A percentile compares a stretch with the other conserved stretches of the same genome.
Evolutionary conservation across 1,140 invertebrate species (phyloP).

Genomic region (Acromyrmex charruanus): DNA sequence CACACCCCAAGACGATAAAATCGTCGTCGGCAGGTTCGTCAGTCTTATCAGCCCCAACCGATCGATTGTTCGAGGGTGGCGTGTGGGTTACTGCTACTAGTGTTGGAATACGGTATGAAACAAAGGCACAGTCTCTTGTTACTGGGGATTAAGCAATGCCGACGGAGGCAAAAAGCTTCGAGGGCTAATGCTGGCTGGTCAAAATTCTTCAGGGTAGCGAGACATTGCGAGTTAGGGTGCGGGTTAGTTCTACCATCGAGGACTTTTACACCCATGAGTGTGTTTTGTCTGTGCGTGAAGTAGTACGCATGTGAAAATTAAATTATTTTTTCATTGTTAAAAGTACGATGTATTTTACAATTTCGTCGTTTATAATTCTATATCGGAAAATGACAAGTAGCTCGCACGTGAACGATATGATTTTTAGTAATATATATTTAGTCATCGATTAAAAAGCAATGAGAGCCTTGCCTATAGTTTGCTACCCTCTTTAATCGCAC

Average conservation of each 20-base stretch:
- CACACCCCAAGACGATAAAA: slow-evolving; percentile 66
- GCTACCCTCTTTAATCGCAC: slow-evolving; percentile 16
- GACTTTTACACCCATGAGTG: neutral
- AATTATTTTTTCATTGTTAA: slow-evolving; percentile 14
- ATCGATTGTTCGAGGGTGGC: slow-evolving; percentile 68
- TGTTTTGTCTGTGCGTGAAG: neutral
- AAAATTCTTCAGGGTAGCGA: slow-evolving; percentile 32
- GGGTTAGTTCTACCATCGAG: slow-evolving; percentile 33
- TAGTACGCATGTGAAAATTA: neutral
- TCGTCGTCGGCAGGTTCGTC: slow-evolving; percentile 60
- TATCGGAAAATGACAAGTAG: neutral
- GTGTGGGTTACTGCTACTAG: slow-evolving; percentile 49
- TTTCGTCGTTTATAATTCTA: slow-evolving; percentile 17
- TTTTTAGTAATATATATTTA: slow-evolving; percentile 12
- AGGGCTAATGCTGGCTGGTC: slow-evolving; percentile 34
- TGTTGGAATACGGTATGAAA: slow-evolving; percentile 60
- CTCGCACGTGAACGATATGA: neutral
- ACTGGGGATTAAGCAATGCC: slow-evolving; percentile 68
- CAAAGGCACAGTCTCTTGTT: slow-evolving; percentile 74
- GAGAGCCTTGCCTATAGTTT: slow-evolving; percentile 26
- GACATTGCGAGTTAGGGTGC: slow-evolving; percentile 15
- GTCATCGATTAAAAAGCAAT: neutral
- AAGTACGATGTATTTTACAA: neutral
- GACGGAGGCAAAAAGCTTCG: slow-evolving; percentile 50
- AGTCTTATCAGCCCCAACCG: slow-evolving; percentile 63